These are phyloP conservation scores for Pitangus sulphuratus DNA, from an alignment of 2,797 vertebrate species.

Conservation along the genomic window DNA sequence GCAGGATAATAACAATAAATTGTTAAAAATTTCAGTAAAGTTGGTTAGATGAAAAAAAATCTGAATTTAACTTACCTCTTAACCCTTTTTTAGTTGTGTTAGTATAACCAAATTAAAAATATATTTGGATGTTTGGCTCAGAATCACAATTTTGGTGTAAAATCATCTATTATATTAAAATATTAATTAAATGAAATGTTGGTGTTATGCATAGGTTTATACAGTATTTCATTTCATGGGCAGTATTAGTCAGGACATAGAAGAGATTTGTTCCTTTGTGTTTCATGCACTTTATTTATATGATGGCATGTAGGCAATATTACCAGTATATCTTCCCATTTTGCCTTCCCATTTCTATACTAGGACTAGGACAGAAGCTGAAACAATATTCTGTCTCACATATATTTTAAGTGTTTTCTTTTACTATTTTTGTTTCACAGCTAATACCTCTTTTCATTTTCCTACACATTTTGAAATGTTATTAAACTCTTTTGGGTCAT, in stretches of 20 bases:
- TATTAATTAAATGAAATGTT: not conserved
- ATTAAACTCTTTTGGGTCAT: not conserved
- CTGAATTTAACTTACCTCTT: not conserved
- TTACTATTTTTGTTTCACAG: not conserved
- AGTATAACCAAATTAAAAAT: not conserved
- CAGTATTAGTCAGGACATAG: not conserved
- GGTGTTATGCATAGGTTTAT: not conserved
- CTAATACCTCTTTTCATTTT: not conserved
- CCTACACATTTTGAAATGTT: not conserved
- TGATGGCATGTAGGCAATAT: not conserved
- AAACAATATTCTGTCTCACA: not conserved
- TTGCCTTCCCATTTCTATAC: not conserved
- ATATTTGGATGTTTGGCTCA: not conserved
- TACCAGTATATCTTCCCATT: not conserved
- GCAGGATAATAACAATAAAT: not conserved
- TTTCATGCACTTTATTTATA: not conserved
- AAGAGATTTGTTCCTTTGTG: not conserved
- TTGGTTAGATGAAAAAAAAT: not conserved
- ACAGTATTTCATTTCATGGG: not conserved
- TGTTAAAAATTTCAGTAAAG: not conserved
- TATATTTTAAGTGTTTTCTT: not conserved
- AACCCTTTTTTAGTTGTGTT: not conserved
- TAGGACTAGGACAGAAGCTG: not conserved
- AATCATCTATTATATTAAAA: not conserved
- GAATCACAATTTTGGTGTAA: not conserved